Evolutionary conservation across 2,888 invertebrate genomes (phyloP).

Genomic region (Drosophila atripex): DNA sequence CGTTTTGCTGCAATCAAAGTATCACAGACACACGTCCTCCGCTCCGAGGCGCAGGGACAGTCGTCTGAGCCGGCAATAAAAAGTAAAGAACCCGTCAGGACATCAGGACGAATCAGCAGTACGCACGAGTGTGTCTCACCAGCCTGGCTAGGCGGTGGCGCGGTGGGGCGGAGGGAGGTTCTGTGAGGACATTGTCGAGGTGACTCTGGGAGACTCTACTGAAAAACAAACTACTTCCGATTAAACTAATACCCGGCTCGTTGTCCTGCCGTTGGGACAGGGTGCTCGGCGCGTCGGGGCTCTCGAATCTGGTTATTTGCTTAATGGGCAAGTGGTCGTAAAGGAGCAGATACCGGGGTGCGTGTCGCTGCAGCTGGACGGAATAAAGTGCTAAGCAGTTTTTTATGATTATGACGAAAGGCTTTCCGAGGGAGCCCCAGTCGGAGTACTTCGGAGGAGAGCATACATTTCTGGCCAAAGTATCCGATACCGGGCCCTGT

Average conservation of each 20-base stretch:
- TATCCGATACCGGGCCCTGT: not conserved
- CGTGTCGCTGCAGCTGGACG: slow-evolving; percentile 15
- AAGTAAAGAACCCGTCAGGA: slow-evolving; percentile 15
- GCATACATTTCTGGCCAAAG: not conserved
- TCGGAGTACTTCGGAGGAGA: no score
- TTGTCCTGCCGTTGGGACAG: not conserved
- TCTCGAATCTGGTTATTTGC: slow-evolving; percentile 50
- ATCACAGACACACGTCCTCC: slow-evolving; percentile 37
- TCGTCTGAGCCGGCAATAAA: slow-evolving; percentile 51
- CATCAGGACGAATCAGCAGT: not conserved
- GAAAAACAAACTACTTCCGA: not conserved
- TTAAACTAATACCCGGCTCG: not conserved
- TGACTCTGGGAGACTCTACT: not conserved
- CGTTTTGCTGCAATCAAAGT: slow-evolving; percentile 67
- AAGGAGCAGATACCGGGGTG: slow-evolving; percentile 44
- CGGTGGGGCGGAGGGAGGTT: no score
- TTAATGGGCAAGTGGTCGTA: slow-evolving; percentile 56
- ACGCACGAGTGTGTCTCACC: slow-evolving; percentile 20
- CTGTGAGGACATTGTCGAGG: not conserved
- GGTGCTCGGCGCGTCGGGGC: not conserved
- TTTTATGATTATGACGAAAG: slow-evolving; percentile 67
- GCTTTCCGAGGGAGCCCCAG: slow-evolving; percentile 17
- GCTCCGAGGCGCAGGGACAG: slow-evolving; percentile 12
- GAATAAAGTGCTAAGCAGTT: slow-evolving; percentile 61
- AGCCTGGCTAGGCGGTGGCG: not conserved